Base-by-base conservation (phyloP, 2,797 vertebrate genomes). In the Molossus alvarezi region DNA sequence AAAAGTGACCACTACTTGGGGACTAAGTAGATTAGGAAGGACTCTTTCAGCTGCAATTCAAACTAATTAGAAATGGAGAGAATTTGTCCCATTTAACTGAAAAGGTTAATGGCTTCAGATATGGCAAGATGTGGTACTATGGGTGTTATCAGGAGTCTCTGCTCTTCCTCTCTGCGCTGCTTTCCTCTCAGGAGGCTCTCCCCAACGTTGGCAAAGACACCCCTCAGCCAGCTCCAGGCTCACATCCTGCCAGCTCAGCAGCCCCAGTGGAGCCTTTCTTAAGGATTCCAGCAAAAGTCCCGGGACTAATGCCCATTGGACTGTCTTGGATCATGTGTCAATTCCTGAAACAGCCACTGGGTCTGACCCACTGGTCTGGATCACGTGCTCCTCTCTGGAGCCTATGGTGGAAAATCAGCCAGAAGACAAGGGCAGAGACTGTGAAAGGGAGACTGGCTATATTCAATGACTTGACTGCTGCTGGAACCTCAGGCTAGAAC, bases 271-370 rank as follows among this genome's bases (percentile, higher is more conserved):
- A n/a, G 41, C 7, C 65, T 90, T 88, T 69, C 73, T 81, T 37
- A 20, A 64, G 69, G 64, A 81, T 69, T 89, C 62, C 77, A 80
- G 95, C 3, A 20, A 88, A 92, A 94, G 37, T 51, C 25, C 72
- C 55, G 55, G 72, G 64, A 58, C 60, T 60, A 18, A 65, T 4
- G 27, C 29, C 55, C 72, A n/a, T 3, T 72, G 86, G 67, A 60
- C 55, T 25, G 57, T 77, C 21, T 21, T 55, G 29, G 75, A 55
- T 67, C 37, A 10, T 8, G 3, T 23, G 62, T 90, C 53, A 29
- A 58, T n/a, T 69, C 57, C n/a, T 33, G 41, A 86, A 67, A 25
- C 27, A 27, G 45, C 77, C 76, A 65, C 48, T 51, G 41, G 60
- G n/a, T 71, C 69, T 5, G 37, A 33, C 51, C 88, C 27, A 37